Conservation (phyloP, 1,140 invertebrate species). For the Drosophila arawakana region DNA sequence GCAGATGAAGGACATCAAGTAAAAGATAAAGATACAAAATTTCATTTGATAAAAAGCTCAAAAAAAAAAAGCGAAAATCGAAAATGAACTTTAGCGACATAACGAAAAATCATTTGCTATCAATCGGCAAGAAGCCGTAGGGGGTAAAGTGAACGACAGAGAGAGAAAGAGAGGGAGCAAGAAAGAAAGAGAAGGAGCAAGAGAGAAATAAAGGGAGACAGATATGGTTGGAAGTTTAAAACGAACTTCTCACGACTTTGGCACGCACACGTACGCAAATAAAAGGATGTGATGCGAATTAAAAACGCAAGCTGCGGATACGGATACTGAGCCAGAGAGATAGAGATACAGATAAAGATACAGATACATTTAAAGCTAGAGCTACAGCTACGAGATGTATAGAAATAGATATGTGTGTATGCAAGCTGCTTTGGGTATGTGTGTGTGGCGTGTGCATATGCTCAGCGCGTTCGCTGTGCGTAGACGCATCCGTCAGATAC, state of each 20-base stretch:
- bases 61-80: conserved; percentile 21
- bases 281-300: conserved; percentile 79
- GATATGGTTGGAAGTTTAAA: conserved; percentile 17
- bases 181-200: neutral
- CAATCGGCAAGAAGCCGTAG: conserved; percentile 47
- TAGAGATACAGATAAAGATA: conserved; percentile 31
- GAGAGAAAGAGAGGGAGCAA: neutral
- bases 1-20: neutral
- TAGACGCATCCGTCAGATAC: conserved; percentile 48
- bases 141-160: conserved; percentile 15
- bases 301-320: conserved; percentile 55
- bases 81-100: conserved; percentile 67
- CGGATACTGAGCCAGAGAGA: conserved; percentile 24
- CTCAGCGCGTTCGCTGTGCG: conserved; percentile 6
- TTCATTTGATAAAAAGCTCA: conserved; percentile 44
- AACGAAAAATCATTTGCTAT: conserved; percentile 75
- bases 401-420: neutral
- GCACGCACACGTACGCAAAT: conserved; percentile 74
- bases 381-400: conserved; percentile 9
- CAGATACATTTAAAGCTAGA: conserved; percentile 27
- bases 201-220: neutral
- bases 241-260: conserved; percentile 24
- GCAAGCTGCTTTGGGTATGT: neutral
- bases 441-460: conserved; percentile 10
- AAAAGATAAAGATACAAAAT: conserved; percentile 46